A percentile compares a stretch with the other conserved stretches of the same genome.
Conservation (phyloP, 2,888 invertebrate genomes). For the Noctua janthina region DNA sequence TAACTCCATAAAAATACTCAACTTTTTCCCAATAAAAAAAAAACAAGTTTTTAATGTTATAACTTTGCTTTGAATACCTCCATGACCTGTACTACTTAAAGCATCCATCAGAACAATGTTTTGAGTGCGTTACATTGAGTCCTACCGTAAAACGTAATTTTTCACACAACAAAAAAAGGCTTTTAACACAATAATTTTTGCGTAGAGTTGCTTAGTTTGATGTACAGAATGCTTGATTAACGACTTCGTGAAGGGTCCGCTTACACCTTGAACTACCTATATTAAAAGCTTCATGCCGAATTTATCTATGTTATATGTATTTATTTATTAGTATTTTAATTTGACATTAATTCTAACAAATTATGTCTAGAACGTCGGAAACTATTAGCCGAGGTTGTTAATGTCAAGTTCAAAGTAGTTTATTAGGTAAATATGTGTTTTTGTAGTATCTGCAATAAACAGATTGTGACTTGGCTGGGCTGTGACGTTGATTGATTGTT, state of each 20-base stretch:
- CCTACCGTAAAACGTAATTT: not conserved
- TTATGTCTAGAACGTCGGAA: not conserved
- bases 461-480: slow-evolving; percentile 38
- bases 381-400: slow-evolving; percentile 2
- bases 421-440: slow-evolving; percentile 35
- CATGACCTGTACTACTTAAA: not conserved
- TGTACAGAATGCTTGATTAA: not conserved
- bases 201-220: not conserved
- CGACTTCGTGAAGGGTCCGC: not conserved
- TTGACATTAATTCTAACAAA: not conserved
- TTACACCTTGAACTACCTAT: not conserved
- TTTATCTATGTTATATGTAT: not conserved
- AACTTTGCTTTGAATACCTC: not conserved
- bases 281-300: not conserved
- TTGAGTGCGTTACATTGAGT: not conserved
- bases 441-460: slow-evolving; percentile 31
- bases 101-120: not conserved
- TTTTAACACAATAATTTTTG: not conserved
- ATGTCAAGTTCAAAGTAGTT: slow-evolving; percentile 26
- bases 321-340: not conserved
- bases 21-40: too few species aligned
- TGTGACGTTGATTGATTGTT: slow-evolving; percentile 57
- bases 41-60: not conserved
- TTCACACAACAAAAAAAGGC: not conserved
- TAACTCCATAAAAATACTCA: too few species aligned